These are phyloP conservation scores for Drosophila ezoana DNA, from an alignment of 2,888 invertebrate species.

Conservation along the genomic window DNA sequence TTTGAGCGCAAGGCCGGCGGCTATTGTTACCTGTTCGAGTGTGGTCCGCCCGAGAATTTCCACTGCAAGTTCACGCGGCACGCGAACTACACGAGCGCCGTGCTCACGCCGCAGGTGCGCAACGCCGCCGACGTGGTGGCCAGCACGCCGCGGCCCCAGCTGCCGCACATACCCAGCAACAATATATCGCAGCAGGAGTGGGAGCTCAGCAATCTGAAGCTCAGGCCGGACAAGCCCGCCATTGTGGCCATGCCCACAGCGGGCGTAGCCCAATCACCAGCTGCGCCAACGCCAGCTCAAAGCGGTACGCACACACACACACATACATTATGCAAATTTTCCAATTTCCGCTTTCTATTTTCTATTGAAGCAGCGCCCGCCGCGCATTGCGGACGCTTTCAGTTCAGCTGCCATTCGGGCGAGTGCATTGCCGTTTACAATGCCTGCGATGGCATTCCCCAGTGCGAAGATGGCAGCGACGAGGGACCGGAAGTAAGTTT, in stretches of 20 bases:
- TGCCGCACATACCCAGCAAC: conserved; percentile 72
- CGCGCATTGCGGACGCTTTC: conserved; percentile 90
- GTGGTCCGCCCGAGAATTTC: conserved; percentile 95
- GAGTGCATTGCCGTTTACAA: conserved; percentile 98
- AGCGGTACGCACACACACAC: conserved; percentile 49
- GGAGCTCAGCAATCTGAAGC: conserved; percentile 84
- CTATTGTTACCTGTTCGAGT: conserved; percentile 96
- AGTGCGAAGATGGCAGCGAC: conserved; percentile 96
- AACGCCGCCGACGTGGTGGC: conserved; percentile 46
- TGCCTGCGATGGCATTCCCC: conserved; percentile 96
- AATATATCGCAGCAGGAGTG: conserved; percentile 84
- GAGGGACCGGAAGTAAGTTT: conserved; percentile 91
- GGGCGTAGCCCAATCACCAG: conserved; percentile 23
- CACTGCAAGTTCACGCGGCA: conserved; percentile 96
- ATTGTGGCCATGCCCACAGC: conserved; percentile 30
- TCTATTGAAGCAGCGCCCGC: conserved; percentile 46
- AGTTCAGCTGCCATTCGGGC: conserved; percentile 94
- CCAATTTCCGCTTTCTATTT: conserved; percentile 22
- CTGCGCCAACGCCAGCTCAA: conserved; percentile 39
- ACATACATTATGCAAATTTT: conserved; percentile 46
- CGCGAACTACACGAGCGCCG: conserved; percentile 94
- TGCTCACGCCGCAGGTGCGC: conserved; percentile 88
- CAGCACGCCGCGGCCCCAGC: conserved; percentile 73
- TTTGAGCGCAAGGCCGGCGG: conserved; percentile 94
- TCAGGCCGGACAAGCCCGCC: conserved; percentile 76